Evolutionary conservation across 2,797 vertebrate genomes (phyloP), one percentile per base, ranked within the genome.

Genomic region (Choloepus didactylus): DNA sequence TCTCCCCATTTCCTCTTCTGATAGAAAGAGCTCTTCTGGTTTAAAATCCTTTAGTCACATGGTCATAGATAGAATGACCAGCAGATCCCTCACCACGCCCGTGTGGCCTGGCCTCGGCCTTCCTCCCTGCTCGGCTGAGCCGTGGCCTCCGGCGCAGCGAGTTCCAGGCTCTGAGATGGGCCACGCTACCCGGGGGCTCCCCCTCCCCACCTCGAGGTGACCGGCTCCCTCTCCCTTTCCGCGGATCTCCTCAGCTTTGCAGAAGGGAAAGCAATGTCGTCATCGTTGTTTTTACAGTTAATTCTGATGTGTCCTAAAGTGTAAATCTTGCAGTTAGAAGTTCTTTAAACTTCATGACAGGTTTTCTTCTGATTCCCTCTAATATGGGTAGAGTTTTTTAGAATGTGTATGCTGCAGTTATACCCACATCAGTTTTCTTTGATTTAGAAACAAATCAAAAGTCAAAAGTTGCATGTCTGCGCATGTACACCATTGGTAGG

Each of bases 301-400:
- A 31, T 44, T 81, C 9, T 90, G 27, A 16, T 59, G n/a, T 85
- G 86, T 44, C 59, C 19, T 88, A 35, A 69, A 70, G 64, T 14
- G 73, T 73, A 80, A 25, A 49, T 59, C 70, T 84, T 92, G 73
- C 67, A 49, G 59, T 49, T 85, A 93, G 60, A 73, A 89, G 49
- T 73, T 67, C 80, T 85, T 49, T 85, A 60, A 93, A 73, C 41
- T 89, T 80, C 31, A 46, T 54, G 5, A 29, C 29, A 62, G 44
- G 18, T 44, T 90, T 94, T 75, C 41, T 94, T 84, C 51, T 84
- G n/a, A 77, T 54, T 82, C 27, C 16, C 9, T 51, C 51, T 41
- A 75, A 46, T 29, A 49, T 69, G 5, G 73, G 56, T 73, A 93
- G 66, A 87, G 44, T 62, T 80, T 80, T 80, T 41, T 80, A 31